Conservation (phyloP, 2,113 vertebrate genomes). For the Zosterops borbonicus region DNA sequence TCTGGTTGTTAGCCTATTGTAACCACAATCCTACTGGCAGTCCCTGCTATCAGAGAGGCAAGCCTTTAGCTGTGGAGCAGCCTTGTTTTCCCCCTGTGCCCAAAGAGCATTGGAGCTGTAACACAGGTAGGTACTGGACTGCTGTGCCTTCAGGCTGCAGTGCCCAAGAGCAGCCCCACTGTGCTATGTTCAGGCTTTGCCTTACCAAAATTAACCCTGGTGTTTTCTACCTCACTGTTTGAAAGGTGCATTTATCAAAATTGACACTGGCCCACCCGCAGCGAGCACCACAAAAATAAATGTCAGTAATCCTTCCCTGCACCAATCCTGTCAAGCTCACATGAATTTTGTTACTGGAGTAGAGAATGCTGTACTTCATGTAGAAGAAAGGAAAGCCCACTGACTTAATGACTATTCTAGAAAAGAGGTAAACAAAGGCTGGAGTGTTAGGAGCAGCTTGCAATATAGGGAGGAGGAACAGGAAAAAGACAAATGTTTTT, state of each 20-base stretch:
- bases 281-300: background rate
- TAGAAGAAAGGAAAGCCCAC: background rate
- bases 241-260: background rate
- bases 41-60: background rate
- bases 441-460: background rate
- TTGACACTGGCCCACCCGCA: background rate
- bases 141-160: background rate
- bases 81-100: background rate
- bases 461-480: background rate
- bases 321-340: background rate
- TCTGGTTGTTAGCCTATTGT: background rate
- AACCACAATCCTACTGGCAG: background rate
- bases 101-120: background rate
- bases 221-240: background rate
- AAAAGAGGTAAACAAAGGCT: background rate
- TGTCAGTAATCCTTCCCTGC: background rate
- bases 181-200: background rate
- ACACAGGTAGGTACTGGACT: accelerated
- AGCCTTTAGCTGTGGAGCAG: background rate
- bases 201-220: background rate
- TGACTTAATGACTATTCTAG: background rate
- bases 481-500: background rate
- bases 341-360: background rate
- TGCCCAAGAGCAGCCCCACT: background rate
- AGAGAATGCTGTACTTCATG: background rate